phyloP scores from a whole-genome alignment of 2,113 vertebrate genomes.

The Grantiella picta region DNA sequence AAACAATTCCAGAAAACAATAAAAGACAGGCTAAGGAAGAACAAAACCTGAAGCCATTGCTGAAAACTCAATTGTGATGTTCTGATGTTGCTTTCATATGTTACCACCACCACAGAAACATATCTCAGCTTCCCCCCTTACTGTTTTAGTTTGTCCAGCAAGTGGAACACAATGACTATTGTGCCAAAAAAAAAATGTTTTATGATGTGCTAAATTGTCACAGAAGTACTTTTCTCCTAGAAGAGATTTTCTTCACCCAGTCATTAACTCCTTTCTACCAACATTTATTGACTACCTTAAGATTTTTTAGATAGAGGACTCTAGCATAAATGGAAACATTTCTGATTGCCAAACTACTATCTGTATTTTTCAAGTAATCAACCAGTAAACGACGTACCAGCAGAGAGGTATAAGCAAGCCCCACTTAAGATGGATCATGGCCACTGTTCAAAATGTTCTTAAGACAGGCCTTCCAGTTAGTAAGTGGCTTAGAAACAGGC shows the following conservation, averaged over 20 bases:
- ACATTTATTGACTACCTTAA: background rate
- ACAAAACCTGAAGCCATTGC: background rate
- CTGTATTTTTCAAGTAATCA: background rate
- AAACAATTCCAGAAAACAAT: background rate
- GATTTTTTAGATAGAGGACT: background rate
- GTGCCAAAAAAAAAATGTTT: background rate
- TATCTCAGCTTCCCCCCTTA: background rate
- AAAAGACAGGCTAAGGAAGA: background rate
- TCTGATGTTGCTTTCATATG: background rate
- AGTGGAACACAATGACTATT: background rate
- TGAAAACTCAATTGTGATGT: background rate
- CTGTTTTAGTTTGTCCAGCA: background rate
- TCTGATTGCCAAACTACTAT: background rate
- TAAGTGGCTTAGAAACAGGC: background rate
- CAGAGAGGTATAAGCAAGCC: background rate
- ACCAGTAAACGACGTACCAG: fast-evolving
- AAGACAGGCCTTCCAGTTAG: background rate
- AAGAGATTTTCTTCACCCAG: background rate
- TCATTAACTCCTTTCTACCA: background rate
- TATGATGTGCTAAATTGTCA: background rate
- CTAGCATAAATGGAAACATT: background rate
- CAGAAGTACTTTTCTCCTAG: background rate
- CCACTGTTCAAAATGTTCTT: background rate
- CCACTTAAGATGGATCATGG: background rate
- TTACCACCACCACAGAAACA: background rate